These are phyloP conservation scores for Erethizon dorsatum DNA, from an alignment of 2,797 vertebrate genomes.

Conservation along the genomic window DNA sequence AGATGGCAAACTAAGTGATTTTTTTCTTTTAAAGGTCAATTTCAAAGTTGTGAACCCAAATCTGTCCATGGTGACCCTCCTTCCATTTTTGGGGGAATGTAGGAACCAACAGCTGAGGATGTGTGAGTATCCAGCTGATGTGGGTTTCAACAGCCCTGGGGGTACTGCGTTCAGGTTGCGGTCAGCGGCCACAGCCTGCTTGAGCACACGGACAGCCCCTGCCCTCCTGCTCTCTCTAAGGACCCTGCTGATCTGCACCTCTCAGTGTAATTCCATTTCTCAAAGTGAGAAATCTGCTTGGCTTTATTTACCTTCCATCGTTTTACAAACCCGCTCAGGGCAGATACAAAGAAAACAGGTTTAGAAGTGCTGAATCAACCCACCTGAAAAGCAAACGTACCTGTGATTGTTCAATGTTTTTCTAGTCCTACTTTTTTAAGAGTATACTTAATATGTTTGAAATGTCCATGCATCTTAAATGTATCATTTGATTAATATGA, in stretches of 20 bases:
- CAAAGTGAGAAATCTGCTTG: background rate
- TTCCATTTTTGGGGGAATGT: background rate
- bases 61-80: background rate
- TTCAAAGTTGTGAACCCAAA: background rate
- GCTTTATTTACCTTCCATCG: background rate
- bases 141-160: background rate
- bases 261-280: background rate
- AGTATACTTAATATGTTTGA: background rate
- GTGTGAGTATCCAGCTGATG: too few species aligned
- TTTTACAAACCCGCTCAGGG: background rate
- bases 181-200: background rate
- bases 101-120: background rate
- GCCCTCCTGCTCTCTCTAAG: background rate
- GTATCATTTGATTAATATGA: background rate
- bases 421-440: background rate
- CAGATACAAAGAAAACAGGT: background rate
- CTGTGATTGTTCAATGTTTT: background rate
- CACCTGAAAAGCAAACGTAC: background rate
- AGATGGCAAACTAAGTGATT: background rate
- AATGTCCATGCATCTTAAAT: background rate
- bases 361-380: background rate
- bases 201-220: background rate
- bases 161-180: background rate
- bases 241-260: background rate
- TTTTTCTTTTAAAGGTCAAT: background rate